Evolutionary conservation across 2,888 invertebrate species (phyloP), one percentile per base, ranked within the genome.

Genomic region (Rutpela maculata): DNA sequence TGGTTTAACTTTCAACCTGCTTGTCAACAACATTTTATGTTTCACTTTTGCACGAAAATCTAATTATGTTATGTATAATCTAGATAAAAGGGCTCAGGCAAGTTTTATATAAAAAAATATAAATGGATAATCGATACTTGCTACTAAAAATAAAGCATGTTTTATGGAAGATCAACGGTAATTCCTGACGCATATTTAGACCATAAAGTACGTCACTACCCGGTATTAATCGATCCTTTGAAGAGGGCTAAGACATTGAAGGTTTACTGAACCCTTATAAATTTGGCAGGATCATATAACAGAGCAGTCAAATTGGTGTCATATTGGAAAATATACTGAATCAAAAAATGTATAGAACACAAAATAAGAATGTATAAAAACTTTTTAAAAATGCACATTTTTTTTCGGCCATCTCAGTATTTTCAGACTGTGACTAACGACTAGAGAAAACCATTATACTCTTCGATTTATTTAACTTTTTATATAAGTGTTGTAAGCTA

Each of bases 61-160:
- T 67, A 55, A 67, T 67, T 55, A 67, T 22, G 22, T 55, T 67
- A 62, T 62, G 6, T 35, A 62, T 26, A 67, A 50, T 26, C 26
- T 22, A 31, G 62, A 56, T 22, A 50, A 67, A 67, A 17, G 55
- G 26, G 26, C 55, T 56, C 19, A 11, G 67, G 50, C 15, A 31
- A 50, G 66, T 43, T 19, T 50, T 67, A 22, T 67, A 22, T 67
- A 31, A 67, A 67, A 67, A 55, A 67, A 55, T 55, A 67, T 55
- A 67, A 67, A 50, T 26, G 67, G 55, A 55, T 55, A 55, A 67
- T 67, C 55, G 31, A 55, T 67, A 67, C 26, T n/a, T 55, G 22
- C 67, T 55, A 67, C 67, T 67, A 56, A 67, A 67, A 67, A 67
- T 55, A 55, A 67, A 55, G 15, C 22, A 50, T 67, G 19, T 26